Percentiles rank a stretch among this genome's conserved stretches.
Evolutionary conservation across 2,797 vertebrate genomes (phyloP).

Genomic region (Schizopygopsis pylzovi): DNA sequence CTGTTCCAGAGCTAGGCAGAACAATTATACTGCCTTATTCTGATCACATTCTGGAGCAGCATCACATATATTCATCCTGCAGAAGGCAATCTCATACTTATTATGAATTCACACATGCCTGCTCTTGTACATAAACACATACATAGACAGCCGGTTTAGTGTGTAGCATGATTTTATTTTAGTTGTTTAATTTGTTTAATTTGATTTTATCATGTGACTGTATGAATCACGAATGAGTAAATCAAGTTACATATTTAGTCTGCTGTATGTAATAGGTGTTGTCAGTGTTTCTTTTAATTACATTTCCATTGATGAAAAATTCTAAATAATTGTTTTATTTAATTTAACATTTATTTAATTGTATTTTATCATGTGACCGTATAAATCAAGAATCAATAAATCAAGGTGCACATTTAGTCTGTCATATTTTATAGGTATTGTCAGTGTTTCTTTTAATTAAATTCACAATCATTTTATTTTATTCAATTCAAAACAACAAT

Average conservation of each 20-base stretch:
- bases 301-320: too few relatives aligned
- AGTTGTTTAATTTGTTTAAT: background rate
- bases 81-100: background rate
- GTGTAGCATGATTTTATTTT: background rate
- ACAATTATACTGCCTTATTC: background rate
- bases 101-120: background rate
- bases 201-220: background rate
- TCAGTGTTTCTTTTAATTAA: background rate
- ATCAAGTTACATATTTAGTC: background rate
- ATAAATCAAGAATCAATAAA: background rate
- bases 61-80: background rate
- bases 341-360: background rate
- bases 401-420: background rate
- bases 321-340: too few relatives aligned
- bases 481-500: background rate
- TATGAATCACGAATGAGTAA: too few relatives aligned
- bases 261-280: background rate
- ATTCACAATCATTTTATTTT: background rate
- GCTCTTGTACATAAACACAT: background rate
- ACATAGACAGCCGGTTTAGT: background rate
- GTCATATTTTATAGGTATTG: background rate
- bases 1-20: background rate
- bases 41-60: background rate
- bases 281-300: background rate
- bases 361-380: background rate